phyloP scores from a whole-genome alignment of 2,113 vertebrate genomes.

The Gymnocephalus cernua region DNA sequence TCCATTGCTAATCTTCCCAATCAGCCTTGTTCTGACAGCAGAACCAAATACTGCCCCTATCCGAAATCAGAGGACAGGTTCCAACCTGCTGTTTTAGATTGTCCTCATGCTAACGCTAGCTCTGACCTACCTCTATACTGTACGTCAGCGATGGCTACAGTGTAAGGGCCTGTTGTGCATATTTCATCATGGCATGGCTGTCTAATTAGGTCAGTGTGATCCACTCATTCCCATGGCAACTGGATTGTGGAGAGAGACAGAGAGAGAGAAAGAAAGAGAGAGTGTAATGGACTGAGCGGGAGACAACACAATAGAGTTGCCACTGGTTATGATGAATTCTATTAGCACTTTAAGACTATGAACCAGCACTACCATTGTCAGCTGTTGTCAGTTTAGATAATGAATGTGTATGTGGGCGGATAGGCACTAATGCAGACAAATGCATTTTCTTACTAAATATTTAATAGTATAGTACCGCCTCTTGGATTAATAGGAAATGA shows the following conservation, averaged over 20 bases:
- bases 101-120: conserved; percentile 46
- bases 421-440: neutral
- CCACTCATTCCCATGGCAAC: conserved; percentile 80
- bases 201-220: conserved; percentile 83
- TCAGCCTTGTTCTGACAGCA: conserved; percentile 9
- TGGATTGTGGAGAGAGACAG: conserved; percentile 43
- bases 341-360: conserved; percentile 40
- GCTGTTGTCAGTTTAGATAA: conserved; percentile 42
- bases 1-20: conserved; percentile 16
- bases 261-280: conserved; percentile 22
- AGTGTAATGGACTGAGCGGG: conserved; percentile 56
- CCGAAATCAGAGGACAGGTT: conserved; percentile 25
- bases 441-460: neutral
- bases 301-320: conserved; percentile 41
- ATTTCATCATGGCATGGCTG: conserved; percentile 76
- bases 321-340: conserved; percentile 60
- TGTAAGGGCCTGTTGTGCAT: conserved; percentile 71
- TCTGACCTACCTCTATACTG: conserved; percentile 63
- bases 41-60: neutral
- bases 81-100: conserved; percentile 36
- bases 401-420: conserved; percentile 20
- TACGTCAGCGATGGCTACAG: conserved; percentile 15
- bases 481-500: neutral
- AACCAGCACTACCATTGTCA: conserved; percentile 25
- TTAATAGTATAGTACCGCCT: neutral